Evolutionary conservation across 2,797 vertebrate genomes (phyloP).

Genomic region (Enteromius treurensis): DNA sequence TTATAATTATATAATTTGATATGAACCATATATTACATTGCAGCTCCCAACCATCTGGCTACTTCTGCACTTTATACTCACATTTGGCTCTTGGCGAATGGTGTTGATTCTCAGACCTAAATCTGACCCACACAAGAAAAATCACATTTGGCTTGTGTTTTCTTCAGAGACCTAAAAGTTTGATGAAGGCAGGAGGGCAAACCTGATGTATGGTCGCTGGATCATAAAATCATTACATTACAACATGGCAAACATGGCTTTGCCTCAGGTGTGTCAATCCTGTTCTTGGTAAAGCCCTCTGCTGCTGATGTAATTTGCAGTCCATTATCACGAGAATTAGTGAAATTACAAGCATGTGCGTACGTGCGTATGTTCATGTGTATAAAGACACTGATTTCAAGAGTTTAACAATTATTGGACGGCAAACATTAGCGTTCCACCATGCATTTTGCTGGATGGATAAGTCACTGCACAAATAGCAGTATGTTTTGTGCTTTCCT

Average conservation of each 20-base stretch:
- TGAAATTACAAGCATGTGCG: slow-evolving; percentile 16
- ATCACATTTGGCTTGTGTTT: not conserved
- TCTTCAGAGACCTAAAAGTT: slow-evolving; percentile 4
- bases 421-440: not conserved
- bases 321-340: slow-evolving; percentile 45
- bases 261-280: slow-evolving; percentile 9
- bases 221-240: slow-evolving; percentile 33
- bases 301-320: slow-evolving; percentile 39
- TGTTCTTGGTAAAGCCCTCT: not conserved
- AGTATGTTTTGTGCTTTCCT: slow-evolving; percentile 13
- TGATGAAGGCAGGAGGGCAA: slow-evolving; percentile 31
- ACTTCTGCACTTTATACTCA: not conserved
- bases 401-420: slow-evolving; percentile 21
- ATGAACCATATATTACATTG: slow-evolving; percentile 5
- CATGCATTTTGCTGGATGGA: not conserved
- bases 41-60: not conserved
- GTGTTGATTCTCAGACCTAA: not conserved
- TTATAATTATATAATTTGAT: not conserved
- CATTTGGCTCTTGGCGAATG: not conserved
- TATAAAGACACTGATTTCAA: slow-evolving; percentile 12
- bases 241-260: not conserved
- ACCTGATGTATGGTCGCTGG: slow-evolving; percentile 9
- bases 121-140: slow-evolving; percentile 11
- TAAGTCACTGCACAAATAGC: slow-evolving; percentile 25
- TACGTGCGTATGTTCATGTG: slow-evolving; percentile 30